phyloP scores from a whole-genome alignment of 2,888 invertebrate species.

The Lingula anatina region DNA sequence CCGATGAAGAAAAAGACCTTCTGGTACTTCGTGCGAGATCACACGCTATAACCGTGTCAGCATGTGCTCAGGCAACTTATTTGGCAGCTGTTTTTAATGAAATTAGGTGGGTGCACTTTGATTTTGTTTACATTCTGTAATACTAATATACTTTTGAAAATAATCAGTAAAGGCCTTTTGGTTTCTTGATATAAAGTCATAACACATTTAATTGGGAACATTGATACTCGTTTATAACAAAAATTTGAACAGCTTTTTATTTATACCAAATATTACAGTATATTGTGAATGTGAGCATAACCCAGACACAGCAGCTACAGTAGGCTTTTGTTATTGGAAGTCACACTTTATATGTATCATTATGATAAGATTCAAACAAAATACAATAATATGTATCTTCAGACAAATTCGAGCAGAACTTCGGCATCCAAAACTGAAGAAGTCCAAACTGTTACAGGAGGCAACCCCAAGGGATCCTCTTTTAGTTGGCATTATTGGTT shows the following conservation, averaged over 20 bases:
- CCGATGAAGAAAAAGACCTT: constrained; percentile 31
- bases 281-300: too few species aligned
- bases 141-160: too few species aligned
- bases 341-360: too few species aligned
- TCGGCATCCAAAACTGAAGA: constrained; percentile 5
- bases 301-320: too few species aligned
- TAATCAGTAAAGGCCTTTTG: too few species aligned
- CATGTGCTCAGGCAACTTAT: constrained; percentile 42
- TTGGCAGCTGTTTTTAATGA: constrained; percentile 34
- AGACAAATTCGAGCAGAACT: constrained; percentile 13
- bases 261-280: constrained; percentile 24
- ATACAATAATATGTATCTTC: too few species aligned
- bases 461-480: constrained; percentile 21
- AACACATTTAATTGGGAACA: too few species aligned
- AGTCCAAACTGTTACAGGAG: constrained; percentile 11
- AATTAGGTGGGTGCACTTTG: constrained; percentile 28
- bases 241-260: neutral
- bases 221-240: neutral
- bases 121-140: too few species aligned
- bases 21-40: constrained; percentile 29
- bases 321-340: too few species aligned
- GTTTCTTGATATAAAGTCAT: too few species aligned
- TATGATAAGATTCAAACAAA: too few species aligned
- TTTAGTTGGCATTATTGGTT: constrained; percentile 45
- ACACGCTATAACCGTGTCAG: constrained; percentile 36